Percentiles rank a stretch among this genome's conserved stretches.
phyloP scores from a whole-genome alignment of 2,888 invertebrate genomes.

The Tupiocoris notatus region DNA sequence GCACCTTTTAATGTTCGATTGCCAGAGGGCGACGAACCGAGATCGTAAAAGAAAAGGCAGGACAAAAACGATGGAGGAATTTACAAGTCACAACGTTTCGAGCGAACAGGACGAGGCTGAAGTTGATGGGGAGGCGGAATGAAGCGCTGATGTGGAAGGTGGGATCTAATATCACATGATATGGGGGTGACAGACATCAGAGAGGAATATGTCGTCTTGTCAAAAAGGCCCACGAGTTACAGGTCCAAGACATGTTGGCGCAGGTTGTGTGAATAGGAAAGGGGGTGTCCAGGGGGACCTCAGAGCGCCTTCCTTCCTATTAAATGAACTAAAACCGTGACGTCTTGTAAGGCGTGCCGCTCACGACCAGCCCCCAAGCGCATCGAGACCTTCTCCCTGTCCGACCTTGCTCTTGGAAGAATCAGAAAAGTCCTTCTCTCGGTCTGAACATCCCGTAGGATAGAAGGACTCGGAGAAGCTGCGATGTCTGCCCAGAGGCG shows the following conservation, averaged over 20 bases:
- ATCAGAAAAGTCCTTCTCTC: neutral
- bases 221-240: neutral
- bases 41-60: neutral
- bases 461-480: too few species aligned
- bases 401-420: constrained; percentile 38
- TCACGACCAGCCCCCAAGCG: constrained; percentile 41
- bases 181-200: constrained; percentile 39
- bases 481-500: neutral
- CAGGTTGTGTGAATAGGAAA: neutral
- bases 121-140: neutral
- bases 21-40: too few species aligned
- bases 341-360: constrained; percentile 42
- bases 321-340: constrained; percentile 42
- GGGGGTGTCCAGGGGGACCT: neutral
- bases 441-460: neutral
- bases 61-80: neutral
- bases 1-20: too few species aligned
- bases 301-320: constrained; percentile 30
- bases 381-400: constrained; percentile 38
- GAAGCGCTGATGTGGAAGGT: neutral
- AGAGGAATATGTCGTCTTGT: constrained; percentile 42
- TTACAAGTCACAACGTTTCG: neutral
- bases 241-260: neutral
- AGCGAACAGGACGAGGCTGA: neutral
- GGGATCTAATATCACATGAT: constrained; percentile 36